Percentiles rank a stretch among this genome's conserved stretches.
phyloP scores from a whole-genome alignment of 2,113 vertebrate genomes.

The Cinclus cinclus region DNA sequence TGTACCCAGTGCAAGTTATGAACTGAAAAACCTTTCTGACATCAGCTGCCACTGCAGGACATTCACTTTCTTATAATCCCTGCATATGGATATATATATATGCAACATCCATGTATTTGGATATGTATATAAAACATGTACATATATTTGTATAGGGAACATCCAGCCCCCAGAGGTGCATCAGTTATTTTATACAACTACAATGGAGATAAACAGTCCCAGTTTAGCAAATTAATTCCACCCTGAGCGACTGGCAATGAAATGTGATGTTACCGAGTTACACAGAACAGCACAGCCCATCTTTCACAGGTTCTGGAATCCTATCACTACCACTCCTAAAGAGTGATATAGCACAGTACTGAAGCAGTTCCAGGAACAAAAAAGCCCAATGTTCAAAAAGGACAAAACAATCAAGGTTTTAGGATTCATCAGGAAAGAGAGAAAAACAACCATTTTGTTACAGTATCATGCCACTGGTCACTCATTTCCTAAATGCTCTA shows the following conservation, averaged over 20 bases:
- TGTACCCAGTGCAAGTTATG: neutral
- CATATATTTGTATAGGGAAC: neutral
- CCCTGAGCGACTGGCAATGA: neutral
- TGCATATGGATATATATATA: neutral
- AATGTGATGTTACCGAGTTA: neutral
- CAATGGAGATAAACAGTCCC: neutral
- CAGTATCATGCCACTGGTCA: neutral
- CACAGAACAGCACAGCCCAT: neutral
- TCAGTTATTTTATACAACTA: neutral
- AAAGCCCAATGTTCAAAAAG: neutral
- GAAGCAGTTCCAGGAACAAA: neutral
- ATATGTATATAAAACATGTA: too few relatives aligned
- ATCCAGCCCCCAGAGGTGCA: neutral
- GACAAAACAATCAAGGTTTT: neutral
- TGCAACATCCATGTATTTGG: too few relatives aligned
- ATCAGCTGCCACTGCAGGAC: neutral
- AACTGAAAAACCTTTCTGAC: neutral
- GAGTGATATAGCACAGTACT: neutral
- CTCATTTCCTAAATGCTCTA: neutral
- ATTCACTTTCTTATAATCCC: neutral
- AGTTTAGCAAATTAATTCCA: neutral
- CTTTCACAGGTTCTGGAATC: neutral
- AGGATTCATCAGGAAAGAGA: neutral
- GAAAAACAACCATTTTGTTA: neutral
- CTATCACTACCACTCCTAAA: neutral